Evolutionary conservation across 2,113 vertebrate genomes (phyloP).

Genomic region (Ovis canadensis): DNA sequence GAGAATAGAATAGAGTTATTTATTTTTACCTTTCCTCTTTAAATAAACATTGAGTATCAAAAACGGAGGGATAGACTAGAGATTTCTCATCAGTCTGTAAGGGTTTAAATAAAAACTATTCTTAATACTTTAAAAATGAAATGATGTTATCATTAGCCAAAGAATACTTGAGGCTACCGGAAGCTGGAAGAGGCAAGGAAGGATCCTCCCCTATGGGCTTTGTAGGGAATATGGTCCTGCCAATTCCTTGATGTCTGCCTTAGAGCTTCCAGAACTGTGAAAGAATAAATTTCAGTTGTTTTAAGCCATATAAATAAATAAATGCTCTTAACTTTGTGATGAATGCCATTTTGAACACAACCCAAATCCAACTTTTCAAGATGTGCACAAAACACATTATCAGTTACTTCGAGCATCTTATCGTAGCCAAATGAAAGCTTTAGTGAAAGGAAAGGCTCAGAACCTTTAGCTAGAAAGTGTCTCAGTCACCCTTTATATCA

Average conservation of each 20-base stretch:
- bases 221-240: not conserved
- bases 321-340: not conserved
- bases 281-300: not conserved
- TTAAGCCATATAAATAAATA: not conserved
- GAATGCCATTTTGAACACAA: not conserved
- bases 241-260: not conserved
- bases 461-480: not conserved
- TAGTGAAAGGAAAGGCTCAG: not conserved
- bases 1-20: not conserved
- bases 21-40: not conserved
- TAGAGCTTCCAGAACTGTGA: not conserved
- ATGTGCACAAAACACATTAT: not conserved
- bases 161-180: not conserved
- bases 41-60: not conserved
- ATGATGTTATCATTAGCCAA: not conserved
- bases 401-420: not conserved
- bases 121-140: not conserved
- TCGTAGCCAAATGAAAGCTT: not conserved
- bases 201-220: not conserved
- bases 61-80: not conserved
- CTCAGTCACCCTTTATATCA: not conserved
- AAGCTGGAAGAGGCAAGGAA: not conserved
- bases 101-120: not conserved
- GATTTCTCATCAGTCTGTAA: not conserved
- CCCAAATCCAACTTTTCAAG: not conserved